A percentile compares a stretch with the other conserved stretches of the same genome.
Conservation (phyloP, 2,888 invertebrate species). For the Apamea epomidion region DNA sequence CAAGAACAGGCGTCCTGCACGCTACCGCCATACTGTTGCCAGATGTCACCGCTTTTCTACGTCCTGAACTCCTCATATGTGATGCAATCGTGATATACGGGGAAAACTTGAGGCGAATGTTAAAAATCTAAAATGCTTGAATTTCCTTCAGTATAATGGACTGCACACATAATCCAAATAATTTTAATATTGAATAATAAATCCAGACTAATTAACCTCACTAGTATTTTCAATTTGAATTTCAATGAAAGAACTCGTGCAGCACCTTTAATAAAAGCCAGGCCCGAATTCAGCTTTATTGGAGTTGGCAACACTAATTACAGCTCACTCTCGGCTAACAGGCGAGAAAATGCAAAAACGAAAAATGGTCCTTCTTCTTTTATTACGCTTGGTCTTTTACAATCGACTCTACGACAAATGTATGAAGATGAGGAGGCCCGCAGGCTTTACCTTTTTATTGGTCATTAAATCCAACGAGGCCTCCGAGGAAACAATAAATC, state of each 20-base stretch:
- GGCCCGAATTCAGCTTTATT: conserved; percentile 50
- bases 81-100: conserved; percentile 1
- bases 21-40: conserved; percentile 40
- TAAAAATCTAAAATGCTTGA: background rate
- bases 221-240: conserved; percentile 32
- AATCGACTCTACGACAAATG: conserved; percentile 62
- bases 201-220: conserved; percentile 1
- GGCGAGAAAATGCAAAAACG: conserved; percentile 49
- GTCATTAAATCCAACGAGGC: conserved; percentile 75
- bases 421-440: conserved; percentile 53
- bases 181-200: conserved; percentile 9
- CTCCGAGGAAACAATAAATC: conserved; percentile 75
- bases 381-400: conserved; percentile 67
- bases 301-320: conserved; percentile 58
- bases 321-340: conserved; percentile 28
- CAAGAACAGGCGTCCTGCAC: conserved; percentile 62
- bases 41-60: conserved; percentile 53
- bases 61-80: conserved; percentile 7
- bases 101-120: conserved; percentile 3
- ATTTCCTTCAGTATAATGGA: background rate
- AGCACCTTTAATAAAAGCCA: conserved; percentile 40
- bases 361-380: conserved; percentile 60
- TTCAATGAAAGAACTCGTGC: conserved; percentile 34
- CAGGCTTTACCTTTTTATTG: conserved; percentile 73
- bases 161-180: background rate